Evolutionary conservation across 1,140 invertebrate genomes (phyloP).

Genomic region (Cherax destructor): DNA sequence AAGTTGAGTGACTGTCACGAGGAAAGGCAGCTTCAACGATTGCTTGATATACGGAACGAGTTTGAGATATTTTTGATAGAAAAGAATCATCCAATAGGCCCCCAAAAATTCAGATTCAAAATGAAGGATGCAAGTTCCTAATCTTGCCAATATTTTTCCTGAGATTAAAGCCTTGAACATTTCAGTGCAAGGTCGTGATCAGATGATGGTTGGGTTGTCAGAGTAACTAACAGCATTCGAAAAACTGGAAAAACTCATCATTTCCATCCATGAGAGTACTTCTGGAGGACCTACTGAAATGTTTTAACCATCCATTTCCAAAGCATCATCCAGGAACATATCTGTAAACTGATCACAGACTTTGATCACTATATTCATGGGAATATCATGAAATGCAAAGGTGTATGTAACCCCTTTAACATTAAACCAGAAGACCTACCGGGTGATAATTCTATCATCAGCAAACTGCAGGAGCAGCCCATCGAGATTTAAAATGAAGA

Average conservation of each 20-base stretch:
- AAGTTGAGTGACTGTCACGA: slow-evolving; percentile 27
- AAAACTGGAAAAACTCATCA: slow-evolving; percentile 35
- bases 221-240: too few relatives aligned
- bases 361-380: slow-evolving; percentile 19
- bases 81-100: too few relatives aligned
- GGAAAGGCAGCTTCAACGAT: slow-evolving; percentile 34
- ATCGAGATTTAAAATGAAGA: slow-evolving; percentile 24
- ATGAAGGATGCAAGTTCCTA: too few relatives aligned
- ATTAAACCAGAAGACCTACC: slow-evolving; percentile 36
- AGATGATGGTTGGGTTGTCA: slow-evolving; percentile 32
- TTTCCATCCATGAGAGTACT: not conserved
- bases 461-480: not conserved
- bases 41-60: slow-evolving; percentile 25
- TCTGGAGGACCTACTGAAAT: too few relatives aligned
- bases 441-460: slow-evolving; percentile 25
- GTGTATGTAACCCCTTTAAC: slow-evolving; percentile 7
- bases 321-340: slow-evolving; percentile 11
- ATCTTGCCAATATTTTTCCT: slow-evolving; percentile 43
- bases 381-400: not conserved
- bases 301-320: slow-evolving; percentile 16
- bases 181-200: slow-evolving; percentile 51
- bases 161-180: slow-evolving; percentile 40
- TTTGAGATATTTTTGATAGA: slow-evolving; percentile 1
- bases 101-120: too few relatives aligned
- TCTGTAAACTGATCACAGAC: slow-evolving; percentile 21